Base-by-base conservation (phyloP, 1,140 invertebrate genomes). In the Drosophila bocqueti region DNA sequence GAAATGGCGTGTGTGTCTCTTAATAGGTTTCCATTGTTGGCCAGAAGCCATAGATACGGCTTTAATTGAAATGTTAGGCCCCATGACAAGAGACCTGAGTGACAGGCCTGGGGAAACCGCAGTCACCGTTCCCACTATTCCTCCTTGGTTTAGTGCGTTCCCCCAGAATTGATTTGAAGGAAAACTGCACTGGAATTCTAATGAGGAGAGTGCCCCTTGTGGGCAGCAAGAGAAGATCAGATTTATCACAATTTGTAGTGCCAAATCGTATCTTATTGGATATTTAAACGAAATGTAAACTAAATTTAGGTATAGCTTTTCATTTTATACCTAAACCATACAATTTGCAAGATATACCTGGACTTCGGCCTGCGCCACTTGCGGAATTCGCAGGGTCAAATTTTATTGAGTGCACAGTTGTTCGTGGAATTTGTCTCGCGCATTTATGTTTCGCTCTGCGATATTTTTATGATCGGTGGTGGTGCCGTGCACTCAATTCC, bases 11-110 rank as follows among this genome's bases (percentile, higher is more conserved):
- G 66, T 63, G 62, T 52, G 52, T 57, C 72, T 67, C 61, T 73
- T 79, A 66, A 74, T 79, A 42, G 76, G 45, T 73, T 74, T 74
- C 77, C 69, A 60, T 50, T 72, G 69, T 50, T 45, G 66, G 43
- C 55, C 73, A 55, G 82, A 81, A 85, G 81, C 81, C 81, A 63
- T 77, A 78, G 45, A 47, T 31, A 76, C 18, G 31, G 50, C 65
- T 60, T 54, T 85, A 86, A 85, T 86, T 85, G 83, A 85, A 85
- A 85, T 85, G 83, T 85, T 86, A 71, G 46, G 67, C 74, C 34
- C 45, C 52, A 69, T 71, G 65, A 78, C 83, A 81, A 79, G 74
- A 75, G 74, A 47, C 60, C 58, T 64, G 76, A 78, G 76, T 74
- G 66, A 86, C 83, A 83, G 85, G 69, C 76, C 50, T 49, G 54